Evolutionary conservation across 2,113 vertebrate genomes (phyloP).

Genomic region (Rhinolophus ferrumequinum): DNA sequence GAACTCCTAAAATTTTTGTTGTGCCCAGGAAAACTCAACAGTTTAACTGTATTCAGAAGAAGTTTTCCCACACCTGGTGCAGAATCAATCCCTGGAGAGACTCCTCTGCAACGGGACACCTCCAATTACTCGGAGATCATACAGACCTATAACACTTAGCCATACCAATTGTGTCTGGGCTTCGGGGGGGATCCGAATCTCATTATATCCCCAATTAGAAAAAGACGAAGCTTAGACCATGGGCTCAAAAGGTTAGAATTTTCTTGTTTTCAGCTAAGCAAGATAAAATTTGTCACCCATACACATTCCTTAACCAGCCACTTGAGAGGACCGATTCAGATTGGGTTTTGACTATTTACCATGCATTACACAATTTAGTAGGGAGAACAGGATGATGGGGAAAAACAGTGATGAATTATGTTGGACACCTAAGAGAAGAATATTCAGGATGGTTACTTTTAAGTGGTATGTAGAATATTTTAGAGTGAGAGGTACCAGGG

Average conservation of each 20-base stretch:
- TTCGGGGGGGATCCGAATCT: neutral
- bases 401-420: neutral
- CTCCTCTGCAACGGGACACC: neutral
- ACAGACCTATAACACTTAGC: neutral
- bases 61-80: neutral
- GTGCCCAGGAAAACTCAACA: neutral
- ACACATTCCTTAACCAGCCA: neutral
- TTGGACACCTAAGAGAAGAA: neutral
- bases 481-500: neutral
- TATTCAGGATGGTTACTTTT: neutral
- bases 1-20: neutral
- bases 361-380: neutral
- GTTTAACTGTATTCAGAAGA: neutral
- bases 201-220: neutral
- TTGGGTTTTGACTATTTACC: neutral
- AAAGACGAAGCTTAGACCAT: constrained; percentile 2
- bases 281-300: neutral
- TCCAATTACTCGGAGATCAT: neutral
- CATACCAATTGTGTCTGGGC: neutral
- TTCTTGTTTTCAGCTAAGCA: neutral
- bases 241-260: neutral
- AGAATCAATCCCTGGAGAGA: neutral
- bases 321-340: neutral
- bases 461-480: neutral
- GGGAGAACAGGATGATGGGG: neutral